These are phyloP conservation scores for Augiades crinisus DNA, from an alignment of 2,888 invertebrate species.

Conservation along the genomic window DNA sequence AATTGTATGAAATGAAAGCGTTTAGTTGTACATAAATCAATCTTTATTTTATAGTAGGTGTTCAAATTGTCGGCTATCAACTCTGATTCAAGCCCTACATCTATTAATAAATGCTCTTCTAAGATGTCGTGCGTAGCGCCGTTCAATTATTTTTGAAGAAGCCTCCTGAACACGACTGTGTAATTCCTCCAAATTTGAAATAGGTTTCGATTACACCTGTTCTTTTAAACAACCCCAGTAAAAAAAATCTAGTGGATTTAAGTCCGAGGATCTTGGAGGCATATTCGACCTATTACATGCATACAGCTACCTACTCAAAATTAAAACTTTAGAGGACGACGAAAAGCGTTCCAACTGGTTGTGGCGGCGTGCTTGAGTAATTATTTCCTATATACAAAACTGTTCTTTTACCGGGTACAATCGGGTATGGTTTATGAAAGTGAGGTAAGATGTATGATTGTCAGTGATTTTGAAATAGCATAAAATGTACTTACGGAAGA, in stretches of 20 bases:
- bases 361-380: no score
- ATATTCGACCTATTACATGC: constrained; percentile 12
- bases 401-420: no score
- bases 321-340: no score
- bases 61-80: constrained; percentile 18
- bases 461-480: no score
- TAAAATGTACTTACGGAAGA: not conserved
- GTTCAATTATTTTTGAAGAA: constrained; percentile 19
- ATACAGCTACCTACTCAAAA: no score
- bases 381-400: no score
- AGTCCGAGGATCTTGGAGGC: constrained; percentile 20
- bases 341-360: no score
- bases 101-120: constrained; percentile 20
- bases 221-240: constrained; percentile 26
- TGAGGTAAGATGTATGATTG: no score
- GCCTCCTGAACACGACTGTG: constrained; percentile 20
- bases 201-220: constrained; percentile 17
- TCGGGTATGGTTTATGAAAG: no score
- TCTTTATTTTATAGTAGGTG: constrained; percentile 9
- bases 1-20: not conserved
- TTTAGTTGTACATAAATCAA: not conserved
- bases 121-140: constrained; percentile 16
- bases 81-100: constrained; percentile 21
- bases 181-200: constrained; percentile 20
- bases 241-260: constrained; percentile 25